Conservation (phyloP, 2,888 invertebrate species). For the Caenorhabditis japonica region DNA sequence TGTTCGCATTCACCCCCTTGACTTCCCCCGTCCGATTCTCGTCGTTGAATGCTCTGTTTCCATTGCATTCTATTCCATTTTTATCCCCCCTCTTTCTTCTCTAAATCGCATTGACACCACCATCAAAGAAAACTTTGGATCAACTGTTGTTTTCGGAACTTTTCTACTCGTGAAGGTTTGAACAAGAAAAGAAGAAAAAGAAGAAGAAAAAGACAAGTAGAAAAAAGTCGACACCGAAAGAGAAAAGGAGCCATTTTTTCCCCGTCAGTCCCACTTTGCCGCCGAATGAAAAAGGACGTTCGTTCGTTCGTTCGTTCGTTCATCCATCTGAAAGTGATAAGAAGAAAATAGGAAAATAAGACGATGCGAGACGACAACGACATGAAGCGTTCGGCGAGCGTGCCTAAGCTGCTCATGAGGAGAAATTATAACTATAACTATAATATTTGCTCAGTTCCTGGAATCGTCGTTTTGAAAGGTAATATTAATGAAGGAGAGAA, state of each 20-base stretch:
- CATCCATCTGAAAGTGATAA: neutral
- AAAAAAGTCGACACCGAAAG: no score
- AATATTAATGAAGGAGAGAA: slow-evolving; percentile 7
- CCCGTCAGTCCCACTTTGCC: no score
- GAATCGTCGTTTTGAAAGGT: slow-evolving; percentile 50
- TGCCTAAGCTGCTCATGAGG: slow-evolving; percentile 45
- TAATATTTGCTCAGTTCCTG: slow-evolving; percentile 48
- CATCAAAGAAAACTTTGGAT: slow-evolving; percentile 46
- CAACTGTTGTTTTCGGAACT: slow-evolving; percentile 51
- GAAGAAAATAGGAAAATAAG: slow-evolving; percentile 1
- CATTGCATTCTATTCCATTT: slow-evolving; percentile 31
- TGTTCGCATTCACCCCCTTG: slow-evolving; percentile 8
- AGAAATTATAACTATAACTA: slow-evolving; percentile 14
- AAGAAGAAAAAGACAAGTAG: slow-evolving; percentile 2
- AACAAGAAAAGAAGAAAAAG: slow-evolving; percentile 12
- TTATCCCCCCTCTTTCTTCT: neutral
- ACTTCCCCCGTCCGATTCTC: no score
- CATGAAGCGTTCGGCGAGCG: slow-evolving; percentile 46
- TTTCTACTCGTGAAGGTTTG: slow-evolving; percentile 33
- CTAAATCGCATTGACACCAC: slow-evolving; percentile 49
- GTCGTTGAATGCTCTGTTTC: no score
- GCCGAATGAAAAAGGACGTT: slow-evolving; percentile 3
- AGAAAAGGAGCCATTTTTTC: no score
- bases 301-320: neutral
- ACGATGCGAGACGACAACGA: slow-evolving; percentile 32